phyloP scores from a whole-genome alignment of 2,888 invertebrate species.

The Thymelicus sylvestris region DNA sequence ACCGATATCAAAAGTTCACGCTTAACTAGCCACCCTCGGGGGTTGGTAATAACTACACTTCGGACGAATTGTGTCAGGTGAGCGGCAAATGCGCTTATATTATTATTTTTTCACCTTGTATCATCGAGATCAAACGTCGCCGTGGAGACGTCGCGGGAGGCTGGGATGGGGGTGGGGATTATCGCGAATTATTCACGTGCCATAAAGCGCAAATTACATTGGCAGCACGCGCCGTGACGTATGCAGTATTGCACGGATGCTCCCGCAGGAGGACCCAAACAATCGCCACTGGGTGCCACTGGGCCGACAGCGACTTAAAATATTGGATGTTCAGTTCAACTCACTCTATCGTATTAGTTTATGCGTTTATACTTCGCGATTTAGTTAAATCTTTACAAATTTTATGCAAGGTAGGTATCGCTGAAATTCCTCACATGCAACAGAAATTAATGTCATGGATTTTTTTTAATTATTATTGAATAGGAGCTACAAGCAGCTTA shows the following conservation, averaged over 20 bases:
- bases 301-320: constrained; percentile 52
- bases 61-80: constrained; percentile 77
- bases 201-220: constrained; percentile 80
- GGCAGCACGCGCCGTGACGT: constrained; percentile 71
- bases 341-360: constrained; percentile 54
- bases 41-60: constrained; percentile 73
- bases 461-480: constrained; percentile 20
- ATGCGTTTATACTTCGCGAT: constrained; percentile 11
- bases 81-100: constrained; percentile 77
- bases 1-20: constrained; percentile 82
- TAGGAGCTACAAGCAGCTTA: constrained; percentile 17
- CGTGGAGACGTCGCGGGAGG: constrained; percentile 56
- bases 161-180: constrained; percentile 57
- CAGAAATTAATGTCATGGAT: neutral
- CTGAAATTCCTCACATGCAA: neutral
- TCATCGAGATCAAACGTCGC: constrained; percentile 76
- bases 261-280: constrained; percentile 62
- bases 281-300: constrained; percentile 58
- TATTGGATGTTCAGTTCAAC: constrained; percentile 50
- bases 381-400: constrained; percentile 1
- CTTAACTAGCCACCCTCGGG: constrained; percentile 79
- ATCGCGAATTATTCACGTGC: constrained; percentile 79
- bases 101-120: constrained; percentile 73
- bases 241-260: constrained; percentile 63
- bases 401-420: constrained; percentile 4